phyloP scores from a whole-genome alignment of 1,140 invertebrate species.

The Drosophila kohkoa region DNA sequence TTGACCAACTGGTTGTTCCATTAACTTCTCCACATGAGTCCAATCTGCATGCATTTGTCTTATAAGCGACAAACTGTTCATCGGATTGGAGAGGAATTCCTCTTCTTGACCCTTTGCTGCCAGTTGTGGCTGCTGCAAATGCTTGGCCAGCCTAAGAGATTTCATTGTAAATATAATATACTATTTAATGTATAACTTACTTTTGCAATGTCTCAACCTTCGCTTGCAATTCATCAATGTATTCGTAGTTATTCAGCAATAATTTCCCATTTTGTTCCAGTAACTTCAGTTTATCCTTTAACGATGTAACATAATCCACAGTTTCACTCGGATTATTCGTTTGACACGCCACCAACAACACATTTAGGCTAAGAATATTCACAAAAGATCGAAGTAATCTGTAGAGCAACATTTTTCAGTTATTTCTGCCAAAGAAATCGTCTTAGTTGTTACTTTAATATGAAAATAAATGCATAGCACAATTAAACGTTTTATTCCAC shows the following conservation, averaged over 20 bases:
- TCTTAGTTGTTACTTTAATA: not conserved
- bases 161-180: no score
- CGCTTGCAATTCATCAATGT: slow-evolving; percentile 21
- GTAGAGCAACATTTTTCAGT: slow-evolving; percentile 22
- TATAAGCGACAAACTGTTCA: slow-evolving; percentile 54
- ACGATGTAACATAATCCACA: not conserved
- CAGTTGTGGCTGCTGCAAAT: slow-evolving; percentile 15
- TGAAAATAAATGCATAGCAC: no score
- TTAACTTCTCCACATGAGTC: slow-evolving; percentile 19
- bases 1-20: slow-evolving; percentile 65
- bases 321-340: not conserved
- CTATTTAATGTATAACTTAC: not conserved
- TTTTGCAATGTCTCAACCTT: slow-evolving; percentile 22
- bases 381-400: not conserved
- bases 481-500: not conserved
- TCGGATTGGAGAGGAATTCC: slow-evolving; percentile 61
- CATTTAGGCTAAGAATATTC: not conserved
- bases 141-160: slow-evolving; percentile 16
- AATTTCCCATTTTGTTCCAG: slow-evolving; percentile 35
- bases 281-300: slow-evolving; percentile 11
- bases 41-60: slow-evolving; percentile 59
- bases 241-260: slow-evolving; percentile 28
- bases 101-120: slow-evolving; percentile 31
- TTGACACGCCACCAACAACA: not conserved
- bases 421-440: not conserved